Base-by-base conservation (phyloP, 2,888 invertebrate genomes). In the Eupeodes latifasciatus region DNA sequence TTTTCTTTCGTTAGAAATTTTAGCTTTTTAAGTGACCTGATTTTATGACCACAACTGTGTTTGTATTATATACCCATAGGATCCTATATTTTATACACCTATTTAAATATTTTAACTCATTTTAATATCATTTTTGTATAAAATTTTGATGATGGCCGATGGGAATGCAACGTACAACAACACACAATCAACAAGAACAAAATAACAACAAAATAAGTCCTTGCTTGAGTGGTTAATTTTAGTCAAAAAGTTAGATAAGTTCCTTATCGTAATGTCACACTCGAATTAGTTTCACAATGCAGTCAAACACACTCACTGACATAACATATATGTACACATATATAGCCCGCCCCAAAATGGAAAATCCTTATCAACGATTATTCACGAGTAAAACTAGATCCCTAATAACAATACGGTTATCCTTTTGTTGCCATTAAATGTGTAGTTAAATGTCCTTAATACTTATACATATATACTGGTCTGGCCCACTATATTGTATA, bases 221-320 rank as follows among this genome's bases (percentile, higher is more conserved):
- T 59, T 72, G 59, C 44, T 79, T 79, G 7, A 27, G 9, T 71
- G 61, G 78, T 49, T 78, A 81, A 74, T 78, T 69, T 53, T 61
- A 69, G 55, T 72, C 69, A 51, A 53, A 64, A 47, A 59, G n/a
- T 40, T 57, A 81, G 88, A 79, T 88, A 85, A 88, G 74, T 80
- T 85, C 81, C 88, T 88, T 88, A 88, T 88, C 88, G 64, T 9
- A 55, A 62, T 78, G 81, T 85, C 78, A 88, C 88, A 85, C 85
- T 88, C 78, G 85, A 88, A 88, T 88, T 88, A 84, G 85, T 78
- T 72, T 69, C 34, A 57, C 57, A 72, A 62, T 81, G 62, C 64
- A 83, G 59, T 71, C 77, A 66, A 47, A 79, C 67, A 62, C 51
- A 14, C 16, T 12, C 12, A 27, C 16, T 27, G 27, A 27, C 27